Percentiles rank a stretch among this genome's conserved stretches.
These are phyloP conservation scores for Dastarcus helophoroides DNA, from an alignment of 2,888 invertebrate genomes.

Conservation along the genomic window DNA sequence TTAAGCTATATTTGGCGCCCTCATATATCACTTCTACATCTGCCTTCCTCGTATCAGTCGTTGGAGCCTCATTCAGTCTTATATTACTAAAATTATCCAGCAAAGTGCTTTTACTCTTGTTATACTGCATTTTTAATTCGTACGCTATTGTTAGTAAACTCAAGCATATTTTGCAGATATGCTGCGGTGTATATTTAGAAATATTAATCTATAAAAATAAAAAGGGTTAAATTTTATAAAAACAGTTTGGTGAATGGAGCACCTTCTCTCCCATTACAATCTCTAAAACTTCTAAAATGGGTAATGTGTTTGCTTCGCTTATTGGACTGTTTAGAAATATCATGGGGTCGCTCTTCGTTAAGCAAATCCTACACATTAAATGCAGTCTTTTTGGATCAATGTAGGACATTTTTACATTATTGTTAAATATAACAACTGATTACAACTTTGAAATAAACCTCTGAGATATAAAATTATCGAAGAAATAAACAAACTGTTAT, in stretches of 20 bases:
- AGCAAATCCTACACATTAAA: conserved; percentile 1
- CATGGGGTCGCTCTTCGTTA: conserved; percentile 1
- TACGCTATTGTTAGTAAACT: conserved; percentile 1
- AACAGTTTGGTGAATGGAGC: background rate
- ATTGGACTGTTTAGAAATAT: background rate
- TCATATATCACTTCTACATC: conserved; percentile 1
- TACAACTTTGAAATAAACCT: conserved; percentile 1
- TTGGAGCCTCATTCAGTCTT: background rate
- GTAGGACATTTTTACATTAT: no score
- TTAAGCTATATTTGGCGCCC: background rate
- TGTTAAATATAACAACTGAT: no score
- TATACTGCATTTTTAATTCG: background rate
- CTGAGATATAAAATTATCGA: no score
- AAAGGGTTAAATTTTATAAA: background rate
- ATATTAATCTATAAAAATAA: conserved; percentile 1
- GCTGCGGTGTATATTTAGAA: background rate
- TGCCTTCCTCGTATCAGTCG: background rate
- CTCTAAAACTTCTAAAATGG: background rate
- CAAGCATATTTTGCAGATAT: background rate
- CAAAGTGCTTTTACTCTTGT: background rate
- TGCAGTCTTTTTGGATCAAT: no score
- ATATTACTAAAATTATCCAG: background rate
- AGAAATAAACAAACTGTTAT: no score
- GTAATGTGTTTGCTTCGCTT: background rate
- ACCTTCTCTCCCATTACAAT: background rate